Evolutionary conservation across 2,113 vertebrate genomes (phyloP).

Genomic region (Ondatra zibethicus): DNA sequence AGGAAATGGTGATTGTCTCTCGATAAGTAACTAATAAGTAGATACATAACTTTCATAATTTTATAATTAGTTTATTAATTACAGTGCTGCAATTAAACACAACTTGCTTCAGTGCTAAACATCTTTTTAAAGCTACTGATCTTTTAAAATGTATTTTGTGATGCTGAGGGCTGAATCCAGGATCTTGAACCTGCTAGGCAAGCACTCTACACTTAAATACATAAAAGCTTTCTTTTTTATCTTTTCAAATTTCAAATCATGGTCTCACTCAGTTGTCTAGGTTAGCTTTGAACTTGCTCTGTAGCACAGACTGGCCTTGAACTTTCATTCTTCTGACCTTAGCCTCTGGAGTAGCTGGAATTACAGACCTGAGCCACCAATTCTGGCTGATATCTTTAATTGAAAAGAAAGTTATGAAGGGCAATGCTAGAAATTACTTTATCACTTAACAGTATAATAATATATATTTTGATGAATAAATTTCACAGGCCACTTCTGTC

Average conservation of each 20-base stretch:
- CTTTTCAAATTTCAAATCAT: background rate
- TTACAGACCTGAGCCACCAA: background rate
- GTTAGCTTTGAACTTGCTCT: background rate
- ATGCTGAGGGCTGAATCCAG: background rate
- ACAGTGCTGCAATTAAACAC: background rate
- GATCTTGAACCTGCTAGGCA: background rate
- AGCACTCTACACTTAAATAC: background rate
- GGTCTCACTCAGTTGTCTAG: background rate
- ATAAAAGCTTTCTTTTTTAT: background rate
- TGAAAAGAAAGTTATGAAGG: background rate
- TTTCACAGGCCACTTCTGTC: background rate
- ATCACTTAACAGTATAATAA: background rate
- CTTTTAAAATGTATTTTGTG: background rate
- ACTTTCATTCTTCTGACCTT: background rate
- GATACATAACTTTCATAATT: background rate
- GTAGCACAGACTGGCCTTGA: background rate
- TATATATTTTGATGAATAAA: background rate
- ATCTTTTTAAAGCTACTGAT: background rate
- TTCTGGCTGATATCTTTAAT: background rate
- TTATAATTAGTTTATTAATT: background rate
- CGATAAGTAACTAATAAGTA: background rate
- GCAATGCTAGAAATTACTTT: slow-evolving; percentile 27
- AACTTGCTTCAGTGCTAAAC: background rate
- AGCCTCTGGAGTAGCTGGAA: background rate
- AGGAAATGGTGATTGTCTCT: background rate